Evolutionary conservation across 1,140 invertebrate genomes (phyloP).

Genomic region (Zaprionus capensis): DNA sequence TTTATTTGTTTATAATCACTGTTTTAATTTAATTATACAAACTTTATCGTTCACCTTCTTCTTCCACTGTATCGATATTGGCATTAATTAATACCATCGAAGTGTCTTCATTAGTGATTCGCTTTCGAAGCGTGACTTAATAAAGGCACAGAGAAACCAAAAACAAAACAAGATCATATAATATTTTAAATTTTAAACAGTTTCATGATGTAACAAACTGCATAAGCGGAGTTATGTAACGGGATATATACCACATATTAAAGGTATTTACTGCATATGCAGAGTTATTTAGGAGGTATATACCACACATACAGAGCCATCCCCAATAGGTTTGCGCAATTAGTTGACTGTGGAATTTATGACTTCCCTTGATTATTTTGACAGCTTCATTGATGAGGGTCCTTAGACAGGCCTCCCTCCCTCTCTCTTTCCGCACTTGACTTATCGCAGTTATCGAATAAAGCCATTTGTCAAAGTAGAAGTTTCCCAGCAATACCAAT

Average conservation of each 20-base stretch:
- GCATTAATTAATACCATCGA: conserved; percentile 26
- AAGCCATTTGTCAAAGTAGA: conserved; percentile 60
- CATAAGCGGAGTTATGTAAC: neutral
- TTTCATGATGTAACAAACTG: neutral
- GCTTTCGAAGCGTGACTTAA: conserved; percentile 36
- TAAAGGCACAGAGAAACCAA: conserved; percentile 19
- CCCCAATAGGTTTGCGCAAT: conserved; percentile 12
- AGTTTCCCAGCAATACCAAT: conserved; percentile 20
- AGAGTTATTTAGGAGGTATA: neutral
- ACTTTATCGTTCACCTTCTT: neutral
- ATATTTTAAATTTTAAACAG: neutral
- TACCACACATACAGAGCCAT: neutral
- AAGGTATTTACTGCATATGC: neutral
- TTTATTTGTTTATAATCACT: neutral
- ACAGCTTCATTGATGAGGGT: conserved; percentile 63
- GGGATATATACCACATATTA: neutral
- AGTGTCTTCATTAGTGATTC: conserved; percentile 63
- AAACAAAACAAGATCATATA: neutral
- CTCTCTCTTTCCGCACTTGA: conserved; percentile 48
- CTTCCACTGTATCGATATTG: conserved; percentile 31
- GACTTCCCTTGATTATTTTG: conserved; percentile 74
- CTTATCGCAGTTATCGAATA: conserved; percentile 38
- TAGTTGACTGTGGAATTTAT: conserved; percentile 61
- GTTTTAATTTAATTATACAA: neutral
- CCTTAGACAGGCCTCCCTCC: conserved; percentile 17